Conservation (phyloP, 2,797 vertebrate genomes). For the Cyclura pinguis region DNA sequence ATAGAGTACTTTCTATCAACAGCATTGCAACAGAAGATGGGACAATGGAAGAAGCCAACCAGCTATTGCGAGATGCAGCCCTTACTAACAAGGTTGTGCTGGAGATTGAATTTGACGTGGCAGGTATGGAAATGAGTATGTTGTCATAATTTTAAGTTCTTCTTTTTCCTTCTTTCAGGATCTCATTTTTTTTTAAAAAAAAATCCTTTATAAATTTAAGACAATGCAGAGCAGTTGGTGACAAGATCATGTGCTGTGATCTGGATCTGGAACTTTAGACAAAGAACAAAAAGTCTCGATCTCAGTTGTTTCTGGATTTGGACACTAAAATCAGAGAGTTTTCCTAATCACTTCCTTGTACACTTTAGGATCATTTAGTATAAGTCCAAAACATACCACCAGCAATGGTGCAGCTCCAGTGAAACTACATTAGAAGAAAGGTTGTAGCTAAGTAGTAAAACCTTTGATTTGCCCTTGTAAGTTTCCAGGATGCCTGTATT, state of each 20-base stretch:
- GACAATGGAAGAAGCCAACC: conserved; percentile 96
- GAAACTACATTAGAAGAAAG: background rate
- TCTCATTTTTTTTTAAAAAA: background rate
- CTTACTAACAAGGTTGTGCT: conserved; percentile 91
- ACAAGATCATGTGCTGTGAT: background rate
- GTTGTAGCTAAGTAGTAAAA: background rate
- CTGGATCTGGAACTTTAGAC: background rate
- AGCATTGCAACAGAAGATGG: conserved; percentile 94
- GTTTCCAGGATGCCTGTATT: background rate
- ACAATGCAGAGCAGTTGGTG: background rate
- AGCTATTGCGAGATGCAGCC: conserved; percentile 92
- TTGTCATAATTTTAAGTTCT: background rate
- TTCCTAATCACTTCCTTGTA: background rate
- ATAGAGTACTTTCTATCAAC: conserved; percentile 94
- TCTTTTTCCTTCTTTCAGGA: background rate
- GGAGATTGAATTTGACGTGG: conserved; percentile 96
- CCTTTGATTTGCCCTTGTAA: background rate
- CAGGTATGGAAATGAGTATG: conserved; percentile 80
- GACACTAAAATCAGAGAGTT: background rate
- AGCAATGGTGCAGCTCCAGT: background rate
- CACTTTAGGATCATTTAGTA: background rate
- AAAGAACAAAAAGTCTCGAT: background rate
- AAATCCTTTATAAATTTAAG: background rate
- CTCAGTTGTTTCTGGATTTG: background rate
- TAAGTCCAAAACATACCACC: background rate